A percentile compares a stretch with the other conserved stretches of the same genome.
phyloP scores from a whole-genome alignment of 2,113 vertebrate species.

The Cyanoliseus patagonus region DNA sequence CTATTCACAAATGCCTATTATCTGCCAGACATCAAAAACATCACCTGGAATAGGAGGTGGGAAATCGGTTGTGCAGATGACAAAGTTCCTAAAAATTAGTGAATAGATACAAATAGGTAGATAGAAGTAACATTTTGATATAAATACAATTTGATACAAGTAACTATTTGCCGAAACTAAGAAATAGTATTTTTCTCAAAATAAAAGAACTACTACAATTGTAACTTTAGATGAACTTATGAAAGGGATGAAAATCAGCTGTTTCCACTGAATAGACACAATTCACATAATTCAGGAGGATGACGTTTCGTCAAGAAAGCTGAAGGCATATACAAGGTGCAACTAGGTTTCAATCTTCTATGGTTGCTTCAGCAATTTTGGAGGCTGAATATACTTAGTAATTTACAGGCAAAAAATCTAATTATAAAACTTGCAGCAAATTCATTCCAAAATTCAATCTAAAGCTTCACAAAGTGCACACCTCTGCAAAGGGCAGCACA shows the following conservation, averaged over 20 bases:
- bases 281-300: neutral
- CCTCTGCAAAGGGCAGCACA: neutral
- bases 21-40: neutral
- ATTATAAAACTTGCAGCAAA: neutral
- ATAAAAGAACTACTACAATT: neutral
- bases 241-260: neutral
- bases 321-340: neutral
- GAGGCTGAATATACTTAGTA: neutral
- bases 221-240: neutral
- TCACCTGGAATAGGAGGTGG: neutral
- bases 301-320: neutral
- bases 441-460: neutral
- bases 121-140: neutral
- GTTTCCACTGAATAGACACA: neutral
- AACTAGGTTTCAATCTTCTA: neutral
- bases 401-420: neutral
- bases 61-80: neutral
- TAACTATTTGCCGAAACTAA: neutral
- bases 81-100: neutral
- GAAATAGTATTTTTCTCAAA: neutral
- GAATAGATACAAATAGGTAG: neutral
- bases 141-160: neutral
- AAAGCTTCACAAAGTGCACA: neutral
- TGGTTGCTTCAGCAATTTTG: neutral
- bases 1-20: neutral